Evolutionary conservation across 2,888 invertebrate genomes (phyloP).

Genomic region (Pachliopta kotzebuea): DNA sequence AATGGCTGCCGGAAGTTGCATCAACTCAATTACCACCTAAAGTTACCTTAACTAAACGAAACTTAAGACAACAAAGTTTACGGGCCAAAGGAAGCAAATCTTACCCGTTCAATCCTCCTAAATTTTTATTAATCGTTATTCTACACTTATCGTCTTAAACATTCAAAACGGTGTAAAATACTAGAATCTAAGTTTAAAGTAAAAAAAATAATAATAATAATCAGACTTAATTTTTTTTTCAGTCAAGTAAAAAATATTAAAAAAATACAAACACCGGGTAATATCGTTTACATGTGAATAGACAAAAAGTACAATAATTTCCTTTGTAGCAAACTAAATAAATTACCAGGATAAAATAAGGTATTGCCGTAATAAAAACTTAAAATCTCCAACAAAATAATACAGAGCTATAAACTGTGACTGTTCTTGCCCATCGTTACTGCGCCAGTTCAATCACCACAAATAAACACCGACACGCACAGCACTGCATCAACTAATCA

Average conservation of each 20-base stretch:
- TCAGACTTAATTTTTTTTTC: conserved; percentile 36
- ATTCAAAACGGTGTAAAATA: conserved; percentile 7
- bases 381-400: conserved; percentile 5
- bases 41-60: conserved; percentile 39
- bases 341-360: conserved; percentile 33
- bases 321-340: conserved; percentile 48
- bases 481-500: not conserved
- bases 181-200: conserved; percentile 2
- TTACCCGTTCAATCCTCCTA: not conserved
- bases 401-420: conserved; percentile 20
- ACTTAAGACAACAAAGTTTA: conserved; percentile 40
- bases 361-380: conserved; percentile 30
- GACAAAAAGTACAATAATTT: conserved; percentile 36
- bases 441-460: conserved; percentile 2
- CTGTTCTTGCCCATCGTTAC: conserved; percentile 4
- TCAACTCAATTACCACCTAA: conserved; percentile 33
- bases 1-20: conserved; percentile 29
- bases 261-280: conserved; percentile 15
- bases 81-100: conserved; percentile 35
- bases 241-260: conserved; percentile 27
- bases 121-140: not conserved
- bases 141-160: conserved; percentile 9
- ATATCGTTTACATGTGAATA: conserved; percentile 1
- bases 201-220: conserved; percentile 31
- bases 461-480: conserved; percentile 18